Percentiles rank a stretch among this genome's conserved stretches.
phyloP scores from a whole-genome alignment of 1,140 invertebrate species.

The Calosoma granatense region DNA sequence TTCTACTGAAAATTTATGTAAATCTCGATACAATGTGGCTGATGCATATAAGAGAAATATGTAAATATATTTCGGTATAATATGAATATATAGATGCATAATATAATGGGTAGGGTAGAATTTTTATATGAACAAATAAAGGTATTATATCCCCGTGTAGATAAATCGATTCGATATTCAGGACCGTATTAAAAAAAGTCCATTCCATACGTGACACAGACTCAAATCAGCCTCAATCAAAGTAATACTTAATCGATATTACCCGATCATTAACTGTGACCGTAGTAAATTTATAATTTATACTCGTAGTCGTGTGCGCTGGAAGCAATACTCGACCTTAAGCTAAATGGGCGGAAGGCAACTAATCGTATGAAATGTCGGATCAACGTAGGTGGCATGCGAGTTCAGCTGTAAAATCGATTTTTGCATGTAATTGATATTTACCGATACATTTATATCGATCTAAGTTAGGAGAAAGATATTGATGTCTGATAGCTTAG shows the following conservation, averaged over 20 bases:
- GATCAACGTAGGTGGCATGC: slow-evolving; percentile 2
- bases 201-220: not conserved
- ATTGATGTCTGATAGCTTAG: too few relatives aligned
- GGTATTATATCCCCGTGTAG: too few relatives aligned
- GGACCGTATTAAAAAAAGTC: not conserved
- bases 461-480: not conserved
- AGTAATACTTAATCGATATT: slow-evolving; percentile 5
- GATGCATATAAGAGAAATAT: too few relatives aligned
- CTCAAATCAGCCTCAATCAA: not conserved
- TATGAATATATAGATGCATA: too few relatives aligned
- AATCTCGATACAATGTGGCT: too few relatives aligned
- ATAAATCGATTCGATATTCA: not conserved
- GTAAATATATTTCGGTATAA: too few relatives aligned
- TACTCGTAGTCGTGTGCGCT: not conserved
- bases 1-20: too few relatives aligned
- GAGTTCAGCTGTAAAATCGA: not conserved
- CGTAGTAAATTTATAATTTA: not conserved
- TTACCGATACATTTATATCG: slow-evolving; percentile 9
- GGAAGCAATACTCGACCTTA: not conserved
- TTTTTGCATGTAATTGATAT: slow-evolving; percentile 7
- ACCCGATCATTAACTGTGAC: not conserved
- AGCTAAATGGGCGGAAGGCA: not conserved
- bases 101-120: too few relatives aligned
- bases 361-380: not conserved
- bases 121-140: too few relatives aligned